Base-by-base conservation (phyloP, 2,888 invertebrate genomes). In the Dolomedes plantarius region DNA sequence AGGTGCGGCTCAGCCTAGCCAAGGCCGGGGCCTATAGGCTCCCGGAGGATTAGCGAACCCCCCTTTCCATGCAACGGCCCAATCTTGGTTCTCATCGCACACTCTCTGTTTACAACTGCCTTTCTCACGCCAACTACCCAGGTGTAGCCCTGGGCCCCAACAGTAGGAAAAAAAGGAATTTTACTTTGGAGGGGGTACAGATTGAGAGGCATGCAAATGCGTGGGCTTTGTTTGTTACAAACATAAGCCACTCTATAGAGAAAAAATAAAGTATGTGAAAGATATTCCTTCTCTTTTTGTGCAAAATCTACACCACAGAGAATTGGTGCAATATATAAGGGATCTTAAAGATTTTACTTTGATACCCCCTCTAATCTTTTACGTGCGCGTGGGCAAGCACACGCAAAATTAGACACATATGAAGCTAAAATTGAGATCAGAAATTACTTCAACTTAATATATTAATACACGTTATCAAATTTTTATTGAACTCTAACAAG, bases 111-210 rank as follows among this genome's bases (percentile, higher is more conserved):
- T 75, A 39, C 50, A 23, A 64, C 74, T 74, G 32, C 39, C 64
- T 75, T 82, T 82, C 82, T 82, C 82, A 82, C 82, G 82, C 75
- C 82, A 62, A 69, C 74, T 67, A 74, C 74, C 80, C 82, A 82
- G 82, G 69, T 82, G 82, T 68, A 75, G 50, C 56, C 56, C 56
- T 23, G 56, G 56, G 56, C 56, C 56, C 56, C 23, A 16, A 46
- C 46, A 46, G 9, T 16, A 46, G 46, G 11, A 16, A 46, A 46
- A 23, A 56, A 56, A 23, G 23, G 23, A 56, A 23, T 56, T 46
- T 13, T 23, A 56, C 5, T 56, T 56, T 23, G 16, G 56, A 56
- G 56, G 56, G 23, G 23, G 56, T 2, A 56, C 56, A 3, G 6
- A 56, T 23, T 56, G 56, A 56, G 16, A 56, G 56, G 56, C 23